Conservation (phyloP, 2,888 invertebrate species). For the Hoplodrina blanda region DNA sequence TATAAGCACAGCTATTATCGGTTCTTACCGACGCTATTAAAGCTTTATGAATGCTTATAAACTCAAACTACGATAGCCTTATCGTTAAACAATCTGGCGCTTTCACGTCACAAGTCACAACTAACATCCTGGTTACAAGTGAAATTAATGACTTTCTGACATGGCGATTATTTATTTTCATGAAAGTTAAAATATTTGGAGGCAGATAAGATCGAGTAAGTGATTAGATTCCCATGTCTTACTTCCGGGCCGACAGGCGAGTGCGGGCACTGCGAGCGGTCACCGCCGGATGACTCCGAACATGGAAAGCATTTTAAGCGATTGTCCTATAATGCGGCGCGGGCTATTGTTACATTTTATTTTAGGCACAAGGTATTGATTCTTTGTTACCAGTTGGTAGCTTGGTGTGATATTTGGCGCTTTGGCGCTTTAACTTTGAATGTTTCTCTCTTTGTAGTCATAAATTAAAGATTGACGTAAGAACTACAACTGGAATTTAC, state of each 20-base stretch:
- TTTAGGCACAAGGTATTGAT: constrained; percentile 83
- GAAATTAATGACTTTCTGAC: constrained; percentile 82
- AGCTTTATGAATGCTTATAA: constrained; percentile 66
- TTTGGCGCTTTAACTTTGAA: constrained; percentile 14
- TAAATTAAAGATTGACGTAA: not conserved
- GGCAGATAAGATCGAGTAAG: constrained; percentile 75
- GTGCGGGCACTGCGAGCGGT: constrained; percentile 67
- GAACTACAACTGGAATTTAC: constrained; percentile 15
- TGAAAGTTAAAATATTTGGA: constrained; percentile 73
- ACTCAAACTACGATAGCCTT: constrained; percentile 69
- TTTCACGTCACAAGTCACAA: constrained; percentile 72
- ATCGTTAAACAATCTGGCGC: constrained; percentile 74
- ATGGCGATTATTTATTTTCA: constrained; percentile 71
- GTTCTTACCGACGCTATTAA: constrained; percentile 56
- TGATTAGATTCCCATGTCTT: constrained; percentile 82
- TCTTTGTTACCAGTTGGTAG: constrained; percentile 60
- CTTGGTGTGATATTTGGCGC: constrained; percentile 36
- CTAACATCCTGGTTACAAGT: constrained; percentile 80
- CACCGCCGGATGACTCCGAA: constrained; percentile 84
- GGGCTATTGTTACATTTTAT: constrained; percentile 85
- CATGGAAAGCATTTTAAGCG: constrained; percentile 90
- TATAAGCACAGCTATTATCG: constrained; percentile 48
- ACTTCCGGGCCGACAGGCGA: constrained; percentile 78
- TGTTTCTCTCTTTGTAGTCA: not conserved
- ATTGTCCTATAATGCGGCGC: constrained; percentile 77